Base-by-base conservation (phyloP, 2,888 invertebrate species). In the Pterostichus madidus region DNA sequence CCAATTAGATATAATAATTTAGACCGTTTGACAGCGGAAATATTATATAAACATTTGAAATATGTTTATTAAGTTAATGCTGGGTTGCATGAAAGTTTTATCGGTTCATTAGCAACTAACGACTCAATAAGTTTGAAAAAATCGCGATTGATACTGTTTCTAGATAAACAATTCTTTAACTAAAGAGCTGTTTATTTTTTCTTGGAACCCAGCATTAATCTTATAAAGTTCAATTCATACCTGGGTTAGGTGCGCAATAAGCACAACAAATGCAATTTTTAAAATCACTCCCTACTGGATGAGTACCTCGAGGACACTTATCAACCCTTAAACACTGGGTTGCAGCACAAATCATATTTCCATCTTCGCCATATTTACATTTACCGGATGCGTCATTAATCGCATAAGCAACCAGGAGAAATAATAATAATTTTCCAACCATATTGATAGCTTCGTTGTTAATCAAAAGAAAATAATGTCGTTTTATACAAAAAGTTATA, bases 231-330 rank as follows among this genome's bases (percentile, higher is more conserved):
- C 0, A 13, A 31, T 24, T 8, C 59, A 11, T 64, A 39, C 64
- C 32, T 64, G n/a, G 32, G n/a, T 32, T 11, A 13, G 64, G 0
- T 1, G n/a, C 32, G n/a, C 35, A 35, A 13, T 64, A 64, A 13
- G 8, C 32, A 11, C 64, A 64, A 64, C 64, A 64, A 64, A 64
- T 64, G 6, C 35, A 64, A 64, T 64, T 64, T 64, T 64, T 11
- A n/a, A 13, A 6, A 64, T 64, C 64, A 13, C 35, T 59, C 31
- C 11, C 10, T 31, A 59, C 24, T 59, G 31, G 24, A 10, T 13
- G n/a, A 5, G 11, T 13, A 5, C 2, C 13, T 32, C 1, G 5
- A n/a, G 64, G 64, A 13, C 64, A 64, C 24, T 31, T 8, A 61
- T 61, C 32, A 61, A 61, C 11, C 13, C 35, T 32, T 32, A 32